Conservation (phyloP, 2,113 vertebrate genomes). For the Anoura caudifer region DNA sequence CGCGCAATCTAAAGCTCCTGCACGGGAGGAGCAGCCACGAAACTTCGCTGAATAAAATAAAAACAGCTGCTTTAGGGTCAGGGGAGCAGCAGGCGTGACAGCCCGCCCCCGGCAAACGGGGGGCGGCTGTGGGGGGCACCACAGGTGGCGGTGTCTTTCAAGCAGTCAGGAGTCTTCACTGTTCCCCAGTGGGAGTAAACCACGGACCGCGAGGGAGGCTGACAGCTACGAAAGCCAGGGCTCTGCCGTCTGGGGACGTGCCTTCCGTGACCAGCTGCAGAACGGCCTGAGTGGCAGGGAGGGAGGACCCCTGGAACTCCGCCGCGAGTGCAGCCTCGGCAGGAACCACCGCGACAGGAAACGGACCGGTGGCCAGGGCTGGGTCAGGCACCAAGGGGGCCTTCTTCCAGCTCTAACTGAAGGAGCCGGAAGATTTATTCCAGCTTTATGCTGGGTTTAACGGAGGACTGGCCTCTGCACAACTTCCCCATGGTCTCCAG, state of each 20-base stretch:
- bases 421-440: constrained; percentile 79
- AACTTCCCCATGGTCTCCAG: constrained; percentile 92
- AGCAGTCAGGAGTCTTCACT: too few relatives aligned
- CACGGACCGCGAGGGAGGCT: too few relatives aligned
- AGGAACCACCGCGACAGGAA: constrained; percentile 95
- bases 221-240: too few relatives aligned
- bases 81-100: too few relatives aligned
- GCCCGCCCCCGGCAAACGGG: too few relatives aligned
- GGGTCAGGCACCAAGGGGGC: constrained; percentile 98
- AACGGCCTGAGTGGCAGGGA: constrained; percentile 93
- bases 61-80: too few relatives aligned
- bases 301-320: constrained; percentile 98
- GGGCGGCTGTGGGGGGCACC: too few relatives aligned
- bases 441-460: too few relatives aligned
- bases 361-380: constrained; percentile 94
- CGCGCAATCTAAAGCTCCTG: background rate
- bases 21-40: background rate
- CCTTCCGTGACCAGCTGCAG: constrained; percentile 98
- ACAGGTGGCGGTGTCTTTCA: too few relatives aligned
- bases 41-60: background rate
- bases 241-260: constrained; percentile 93
- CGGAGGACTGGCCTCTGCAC: constrained; percentile 89
- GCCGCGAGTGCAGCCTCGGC: constrained; percentile 97
- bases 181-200: too few relatives aligned
- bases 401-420: constrained; percentile 95